Evolutionary conservation across 35 echinoderm and acorn worm species (phyloP).

Genomic region (Ptychodera flava): DNA sequence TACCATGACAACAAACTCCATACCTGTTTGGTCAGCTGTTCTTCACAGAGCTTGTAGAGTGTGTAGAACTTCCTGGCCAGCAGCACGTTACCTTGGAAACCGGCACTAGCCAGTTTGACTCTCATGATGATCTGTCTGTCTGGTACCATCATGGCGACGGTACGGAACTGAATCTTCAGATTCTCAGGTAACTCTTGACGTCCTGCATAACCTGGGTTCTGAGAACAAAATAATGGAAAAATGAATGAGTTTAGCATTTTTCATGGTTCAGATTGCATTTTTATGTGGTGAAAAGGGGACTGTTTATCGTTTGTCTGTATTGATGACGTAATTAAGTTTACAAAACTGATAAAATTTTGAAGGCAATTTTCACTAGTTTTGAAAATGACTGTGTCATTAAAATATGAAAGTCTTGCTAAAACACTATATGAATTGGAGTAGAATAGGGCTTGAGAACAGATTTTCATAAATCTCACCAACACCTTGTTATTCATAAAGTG

Average conservation of each 20-base stretch:
- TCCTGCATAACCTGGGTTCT: conserved; percentile 97
- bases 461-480: too few species aligned
- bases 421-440: too few species aligned
- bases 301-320: too few species aligned
- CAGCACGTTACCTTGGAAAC: conserved; percentile 94
- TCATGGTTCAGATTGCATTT: background rate
- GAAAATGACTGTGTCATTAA: too few species aligned
- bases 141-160: conserved; percentile 98
- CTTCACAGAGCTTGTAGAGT: conserved; percentile 97
- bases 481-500: too few species aligned
- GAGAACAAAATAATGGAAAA: background rate
- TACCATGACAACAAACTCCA: background rate
- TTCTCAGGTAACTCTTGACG: conserved; percentile 95
- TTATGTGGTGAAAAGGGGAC: background rate
- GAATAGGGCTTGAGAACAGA: too few species aligned
- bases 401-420: too few species aligned
- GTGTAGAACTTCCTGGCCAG: conserved; percentile 96
- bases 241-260: background rate
- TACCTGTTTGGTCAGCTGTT: conserved; percentile 97
- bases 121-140: conserved; percentile 98
- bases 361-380: too few species aligned
- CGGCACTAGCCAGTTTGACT: conserved; percentile 89
- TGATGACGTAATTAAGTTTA: too few species aligned
- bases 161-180: conserved; percentile 97
- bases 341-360: background rate